phyloP scores from a whole-genome alignment of 1,140 invertebrate species.

The Mycetomoellerius zeteki region DNA sequence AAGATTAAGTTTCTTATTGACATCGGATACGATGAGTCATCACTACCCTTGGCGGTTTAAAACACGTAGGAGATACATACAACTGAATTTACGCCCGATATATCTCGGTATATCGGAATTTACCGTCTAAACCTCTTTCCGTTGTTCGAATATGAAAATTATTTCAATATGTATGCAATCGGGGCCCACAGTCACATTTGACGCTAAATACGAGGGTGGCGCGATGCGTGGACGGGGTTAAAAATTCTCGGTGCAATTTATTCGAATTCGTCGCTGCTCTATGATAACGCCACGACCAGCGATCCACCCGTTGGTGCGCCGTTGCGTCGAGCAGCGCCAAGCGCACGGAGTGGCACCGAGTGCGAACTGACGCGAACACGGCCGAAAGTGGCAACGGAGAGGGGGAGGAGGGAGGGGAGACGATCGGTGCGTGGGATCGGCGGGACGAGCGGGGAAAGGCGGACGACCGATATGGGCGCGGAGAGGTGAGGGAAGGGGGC shows the following conservation, averaged over 20 bases:
- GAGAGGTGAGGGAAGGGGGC: constrained; percentile 31
- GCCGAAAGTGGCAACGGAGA: background rate
- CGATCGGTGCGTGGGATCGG: no score
- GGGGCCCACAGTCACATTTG: background rate
- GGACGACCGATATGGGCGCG: no score
- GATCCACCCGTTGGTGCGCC: background rate
- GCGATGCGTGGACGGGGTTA: background rate
- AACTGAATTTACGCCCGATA: background rate
- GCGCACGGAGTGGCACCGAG: constrained; percentile 33
- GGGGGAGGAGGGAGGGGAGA: background rate
- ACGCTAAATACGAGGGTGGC: background rate
- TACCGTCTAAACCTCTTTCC: background rate
- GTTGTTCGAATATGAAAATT: background rate
- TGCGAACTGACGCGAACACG: constrained; percentile 50
- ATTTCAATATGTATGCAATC: no score
- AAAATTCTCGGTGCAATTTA: background rate
- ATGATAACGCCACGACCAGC: background rate
- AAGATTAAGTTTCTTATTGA: background rate
- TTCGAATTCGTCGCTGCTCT: background rate
- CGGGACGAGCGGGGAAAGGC: background rate
- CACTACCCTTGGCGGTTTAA: background rate
- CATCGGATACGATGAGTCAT: constrained; percentile 38
- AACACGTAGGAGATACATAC: background rate
- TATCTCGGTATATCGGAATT: background rate
- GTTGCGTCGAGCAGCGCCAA: constrained; percentile 29